Evolutionary conservation across 2,888 invertebrate genomes (phyloP).

Genomic region (Phytoseiulus persimilis): DNA sequence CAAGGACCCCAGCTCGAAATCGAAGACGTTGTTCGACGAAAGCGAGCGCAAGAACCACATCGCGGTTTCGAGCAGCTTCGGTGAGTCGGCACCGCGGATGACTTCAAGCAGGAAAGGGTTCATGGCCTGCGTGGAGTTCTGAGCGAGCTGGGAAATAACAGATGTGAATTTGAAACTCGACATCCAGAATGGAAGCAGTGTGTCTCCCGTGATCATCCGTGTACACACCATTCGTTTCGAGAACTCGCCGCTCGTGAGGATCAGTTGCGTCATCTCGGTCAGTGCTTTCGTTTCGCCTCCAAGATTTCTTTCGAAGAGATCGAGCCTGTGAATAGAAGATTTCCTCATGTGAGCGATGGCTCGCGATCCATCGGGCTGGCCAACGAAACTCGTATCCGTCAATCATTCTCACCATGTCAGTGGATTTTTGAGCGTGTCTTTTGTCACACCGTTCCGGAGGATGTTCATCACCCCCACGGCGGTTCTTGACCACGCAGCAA

Average conservation of each 20-base stretch:
- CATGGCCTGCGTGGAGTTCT: background rate
- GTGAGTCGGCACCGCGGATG: background rate
- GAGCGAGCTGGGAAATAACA: background rate
- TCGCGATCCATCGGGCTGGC: no score
- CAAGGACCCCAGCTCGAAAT: background rate
- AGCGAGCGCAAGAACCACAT: background rate
- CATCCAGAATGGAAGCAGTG: no score
- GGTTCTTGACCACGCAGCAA: background rate
- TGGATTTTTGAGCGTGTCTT: background rate
- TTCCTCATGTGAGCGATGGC: no score
- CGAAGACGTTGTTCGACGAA: background rate
- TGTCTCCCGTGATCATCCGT: background rate
- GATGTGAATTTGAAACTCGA: background rate
- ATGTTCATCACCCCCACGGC: constrained; percentile 13
- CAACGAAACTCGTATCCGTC: no score
- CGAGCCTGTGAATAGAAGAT: background rate
- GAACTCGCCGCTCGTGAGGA: background rate
- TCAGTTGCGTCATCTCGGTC: background rate
- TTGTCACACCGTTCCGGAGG: background rate
- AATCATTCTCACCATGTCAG: background rate
- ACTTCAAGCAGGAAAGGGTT: background rate
- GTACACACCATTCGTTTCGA: background rate
- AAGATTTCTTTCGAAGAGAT: background rate
- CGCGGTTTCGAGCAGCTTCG: background rate
- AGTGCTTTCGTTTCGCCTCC: background rate